Base-by-base conservation (phyloP, 2,113 vertebrate genomes). In the Fregetta grallaria region DNA sequence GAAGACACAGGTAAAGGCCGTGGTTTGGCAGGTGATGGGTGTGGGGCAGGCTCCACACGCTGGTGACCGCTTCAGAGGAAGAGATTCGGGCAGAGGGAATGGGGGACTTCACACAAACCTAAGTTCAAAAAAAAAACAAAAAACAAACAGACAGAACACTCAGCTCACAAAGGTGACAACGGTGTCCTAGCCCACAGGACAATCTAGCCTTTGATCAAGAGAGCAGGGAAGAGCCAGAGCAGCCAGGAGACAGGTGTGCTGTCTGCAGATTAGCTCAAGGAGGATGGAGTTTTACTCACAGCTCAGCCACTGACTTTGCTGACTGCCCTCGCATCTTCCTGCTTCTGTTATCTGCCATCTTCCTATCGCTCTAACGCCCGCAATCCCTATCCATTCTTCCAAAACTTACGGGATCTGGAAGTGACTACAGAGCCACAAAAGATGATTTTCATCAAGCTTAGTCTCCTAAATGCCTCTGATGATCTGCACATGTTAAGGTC, bases 1-100 rank as follows among this genome's bases (percentile, higher is more conserved):
- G 98, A 99, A 98, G 97, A 99, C 99, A 97, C 99, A 99, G 98
- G 99, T 99, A 98, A 99, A 99, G 99, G 99, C 99, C 99, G 99
- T 99, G 99, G 98, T 99, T 98, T 97, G 98, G 97, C 94, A 96
- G 97, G 97, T 98, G 98, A 97, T 23, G 92, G 98, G 96, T 98
- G 98, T 99, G 99, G 98, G 98, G 97, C 99, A 97, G 98, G 97
- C 98, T 98, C 98, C 98, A 98, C 99, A 99, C 99, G 96, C 99
- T 97, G 98, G 79, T 71, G 96, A 97, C 17, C 11, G 96, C 96
- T 98, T 94, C 96, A 90, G 94, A 97, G 96, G 90, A 96, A 92
- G 63, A 94, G 93, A 84, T 71, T 38, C 13, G 25, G 70, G 52
- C 92, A 53, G 44, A 59, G 71, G 72, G 86, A 86, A 59, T 1